Base-by-base conservation (phyloP, 2,113 vertebrate species). In the Aegypius monachus region DNA sequence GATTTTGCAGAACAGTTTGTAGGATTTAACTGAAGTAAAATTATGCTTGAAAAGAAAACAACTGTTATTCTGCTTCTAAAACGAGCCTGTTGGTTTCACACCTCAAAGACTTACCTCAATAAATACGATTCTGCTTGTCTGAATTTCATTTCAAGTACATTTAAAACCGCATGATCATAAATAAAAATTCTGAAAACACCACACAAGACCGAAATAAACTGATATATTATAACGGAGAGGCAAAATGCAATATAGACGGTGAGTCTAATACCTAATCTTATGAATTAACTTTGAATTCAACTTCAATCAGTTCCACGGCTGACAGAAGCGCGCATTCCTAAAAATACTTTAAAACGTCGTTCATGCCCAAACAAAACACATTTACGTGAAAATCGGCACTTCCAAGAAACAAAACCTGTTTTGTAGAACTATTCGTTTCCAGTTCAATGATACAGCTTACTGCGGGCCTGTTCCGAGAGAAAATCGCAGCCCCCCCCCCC, bases 401-500 rank as follows among this genome's bases (percentile, higher is more conserved):
- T 34, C 22, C 8, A 29, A 55, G 53, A 62, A 50, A 72, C 10
- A 7, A 32, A 45, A 32, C 2, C 25, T 13, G 9, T 29, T 63
- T n/a, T 11, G 43, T 10, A 34, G 26, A 36, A 9, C 16, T 18
- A 2, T 10, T 20, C n/a, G 25, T 25, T 68, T n/a, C n/a, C 21
- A 42, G 7, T 1, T 10, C 26, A 22, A 5, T 1, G 27, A 5
- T 1, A 15, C 21, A 16, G 48, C 31, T 23, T 1, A 7, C 34
- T 2, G 47, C 11, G 11, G 40, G 47, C 40, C 61, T 25, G 68
- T 9, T 11, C 17, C 17, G 16, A 8, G 2, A 9, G 20, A 15
- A 18, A 31, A 32, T 5, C 19, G 9, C 62, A 6, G 53, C 20
- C 62, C 2, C 42, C 59, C 36, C 36, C 36, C 40, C 9, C 36